These are phyloP conservation scores for Poliocrania exsul DNA, from an alignment of 2,797 vertebrate genomes.

Conservation along the genomic window DNA sequence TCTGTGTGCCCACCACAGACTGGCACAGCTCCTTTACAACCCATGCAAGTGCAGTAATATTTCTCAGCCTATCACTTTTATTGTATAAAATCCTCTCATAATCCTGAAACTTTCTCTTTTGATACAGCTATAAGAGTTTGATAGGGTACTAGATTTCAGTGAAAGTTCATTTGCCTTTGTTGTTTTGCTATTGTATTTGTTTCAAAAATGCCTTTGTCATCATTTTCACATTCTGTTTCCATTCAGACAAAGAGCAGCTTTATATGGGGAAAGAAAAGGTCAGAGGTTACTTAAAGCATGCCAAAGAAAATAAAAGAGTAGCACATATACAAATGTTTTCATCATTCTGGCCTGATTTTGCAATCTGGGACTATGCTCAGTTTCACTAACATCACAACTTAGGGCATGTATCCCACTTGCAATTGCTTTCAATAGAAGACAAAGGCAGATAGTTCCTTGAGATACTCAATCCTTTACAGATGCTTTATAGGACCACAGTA, in stretches of 20 bases:
- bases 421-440: constrained; percentile 49
- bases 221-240: constrained; percentile 58
- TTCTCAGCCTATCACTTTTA: not conserved
- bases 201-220: constrained; percentile 62
- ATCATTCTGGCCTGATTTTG: constrained; percentile 65
- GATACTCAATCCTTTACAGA: constrained; percentile 9
- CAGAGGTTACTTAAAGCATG: constrained; percentile 33
- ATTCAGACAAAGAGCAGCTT: constrained; percentile 64
- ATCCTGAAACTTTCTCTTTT: not conserved
- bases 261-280: constrained; percentile 47
- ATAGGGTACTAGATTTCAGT: not conserved
- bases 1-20: not conserved
- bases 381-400: constrained; percentile 63
- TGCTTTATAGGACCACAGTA: constrained; percentile 20
- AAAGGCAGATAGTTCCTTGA: constrained; percentile 39
- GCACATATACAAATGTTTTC: constrained; percentile 70
- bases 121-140: not conserved
- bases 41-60: not conserved
- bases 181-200: constrained; percentile 34
- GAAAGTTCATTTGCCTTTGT: constrained; percentile 52
- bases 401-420: constrained; percentile 45
- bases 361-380: constrained; percentile 56
- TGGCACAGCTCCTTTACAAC: not conserved
- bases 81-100: not conserved
- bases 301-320: constrained; percentile 69